Base-by-base conservation (phyloP, 1,140 invertebrate species). In the Wiebesia pumilae region DNA sequence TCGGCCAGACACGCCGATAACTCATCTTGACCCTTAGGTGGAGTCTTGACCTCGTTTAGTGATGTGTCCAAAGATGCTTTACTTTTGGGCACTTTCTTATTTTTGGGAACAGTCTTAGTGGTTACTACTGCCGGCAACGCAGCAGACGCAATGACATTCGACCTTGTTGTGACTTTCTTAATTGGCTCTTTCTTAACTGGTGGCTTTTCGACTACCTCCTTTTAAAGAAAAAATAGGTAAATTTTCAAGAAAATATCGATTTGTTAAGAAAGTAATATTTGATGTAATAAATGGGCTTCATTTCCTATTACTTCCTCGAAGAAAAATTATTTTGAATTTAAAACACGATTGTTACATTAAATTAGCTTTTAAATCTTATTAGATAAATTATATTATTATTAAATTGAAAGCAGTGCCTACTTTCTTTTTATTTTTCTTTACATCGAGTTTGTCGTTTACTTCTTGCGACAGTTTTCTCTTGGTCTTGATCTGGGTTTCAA, bases 1-100 rank as follows among this genome's bases (percentile, higher is more conserved):
- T 93, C 93, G 40, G 93, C 93, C 43, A 94, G 88, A 88, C 92
- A 93, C 33, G 90, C 91, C 21, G 92, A 92, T 77, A 94, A 88
- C 77, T 78, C 77, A 89, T 93, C 91, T 47, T 89, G 89, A 84
- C 27, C 91, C 85, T 88, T 91, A 79, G 87, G 75, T 85, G 58
- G 14, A 89, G 82, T 90, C 88, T 90, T 90, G 3, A 47, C 38
- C 80, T 88, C 90, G 58, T 62, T 84, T 88, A 75, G 77, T 73
- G 85, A 90, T 62, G 86, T 81, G 71, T 77, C 88, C 84, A 81
- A 87, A 58, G 87, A 90, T 75, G 83, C 86, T 88, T 90, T 91
- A 78, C 75, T 90, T 79, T 90, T 92, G 84, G 88, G 86, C 87
- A 86, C 73, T 82, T 88, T 90, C 88, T 92, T 91, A 81, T 85